phyloP scores from a whole-genome alignment of 2,797 vertebrate species.

The Malurus splendens region DNA sequence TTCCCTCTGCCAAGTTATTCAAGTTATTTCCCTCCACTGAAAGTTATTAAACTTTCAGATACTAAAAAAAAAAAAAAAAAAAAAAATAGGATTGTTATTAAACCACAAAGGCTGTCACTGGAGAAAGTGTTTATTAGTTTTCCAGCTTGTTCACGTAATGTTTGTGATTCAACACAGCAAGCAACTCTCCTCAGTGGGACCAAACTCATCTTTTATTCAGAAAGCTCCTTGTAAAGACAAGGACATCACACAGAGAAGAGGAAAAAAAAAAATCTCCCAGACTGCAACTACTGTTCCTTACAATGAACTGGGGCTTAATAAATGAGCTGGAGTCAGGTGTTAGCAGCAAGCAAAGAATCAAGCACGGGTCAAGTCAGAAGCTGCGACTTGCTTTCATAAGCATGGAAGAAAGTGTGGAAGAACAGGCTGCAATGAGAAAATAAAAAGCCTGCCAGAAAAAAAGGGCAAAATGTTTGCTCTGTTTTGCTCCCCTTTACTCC shows the following conservation, averaged over 20 bases:
- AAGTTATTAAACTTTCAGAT: neutral
- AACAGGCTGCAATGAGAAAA: neutral
- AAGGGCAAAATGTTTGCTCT: neutral
- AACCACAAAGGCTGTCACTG: neutral
- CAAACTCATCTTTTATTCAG: constrained; percentile 24
- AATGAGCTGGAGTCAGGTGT: neutral
- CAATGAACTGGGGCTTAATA: neutral
- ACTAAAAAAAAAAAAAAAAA: neutral
- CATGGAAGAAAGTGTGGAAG: neutral
- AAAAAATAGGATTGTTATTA: neutral
- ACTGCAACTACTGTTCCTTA: neutral
- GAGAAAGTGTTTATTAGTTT: neutral
- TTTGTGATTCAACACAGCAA: neutral
- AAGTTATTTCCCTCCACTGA: neutral
- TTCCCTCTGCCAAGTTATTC: neutral
- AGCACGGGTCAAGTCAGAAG: neutral
- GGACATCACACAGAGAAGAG: neutral
- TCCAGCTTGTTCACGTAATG: neutral
- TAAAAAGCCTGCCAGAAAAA: neutral
- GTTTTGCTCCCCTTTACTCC: neutral
- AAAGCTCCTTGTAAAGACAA: neutral
- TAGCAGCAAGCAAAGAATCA: neutral
- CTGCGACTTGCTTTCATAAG: neutral
- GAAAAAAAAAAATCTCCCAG: neutral
- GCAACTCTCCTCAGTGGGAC: neutral